Evolutionary conservation across 2,888 invertebrate genomes (phyloP).

Genomic region (Blastobasis adustella): DNA sequence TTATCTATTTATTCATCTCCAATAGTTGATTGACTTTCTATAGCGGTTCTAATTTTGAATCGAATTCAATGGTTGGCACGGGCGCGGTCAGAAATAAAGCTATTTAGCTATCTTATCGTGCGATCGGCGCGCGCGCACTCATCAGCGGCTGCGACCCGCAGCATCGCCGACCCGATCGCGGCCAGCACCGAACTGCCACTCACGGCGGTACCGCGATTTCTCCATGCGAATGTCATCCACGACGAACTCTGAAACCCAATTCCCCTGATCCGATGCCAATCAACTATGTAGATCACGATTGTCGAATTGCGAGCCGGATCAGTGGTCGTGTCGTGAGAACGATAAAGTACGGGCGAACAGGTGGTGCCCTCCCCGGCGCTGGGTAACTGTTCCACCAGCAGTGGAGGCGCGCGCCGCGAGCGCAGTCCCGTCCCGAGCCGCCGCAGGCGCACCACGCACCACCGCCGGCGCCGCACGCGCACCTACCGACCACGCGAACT

Average conservation of each 20-base stretch:
- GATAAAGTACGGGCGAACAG: conserved; percentile 55
- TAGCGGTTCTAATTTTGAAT: conserved; percentile 50
- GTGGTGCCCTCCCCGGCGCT: conserved; percentile 64
- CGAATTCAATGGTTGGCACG: conserved; percentile 43
- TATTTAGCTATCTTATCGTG: conserved; percentile 56
- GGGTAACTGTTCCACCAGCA: conserved; percentile 66
- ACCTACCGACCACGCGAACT: conserved; percentile 16
- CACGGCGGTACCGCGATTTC: conserved; percentile 44
- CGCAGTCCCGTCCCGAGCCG: conserved; percentile 57
- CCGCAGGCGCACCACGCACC: conserved; percentile 52
- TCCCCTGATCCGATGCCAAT: conserved; percentile 65
- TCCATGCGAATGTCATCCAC: conserved; percentile 55
- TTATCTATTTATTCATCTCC: conserved; percentile 25
- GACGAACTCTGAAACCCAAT: conserved; percentile 47
- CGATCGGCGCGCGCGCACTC: conserved; percentile 39
- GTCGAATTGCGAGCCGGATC: conserved; percentile 52
- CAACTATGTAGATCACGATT: conserved; percentile 68
- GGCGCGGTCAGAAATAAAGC: conserved; percentile 49
- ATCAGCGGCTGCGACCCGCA: conserved; percentile 46
- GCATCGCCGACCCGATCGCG: conserved; percentile 49
- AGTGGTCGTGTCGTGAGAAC: conserved; percentile 66
- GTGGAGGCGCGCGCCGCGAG: conserved; percentile 45
- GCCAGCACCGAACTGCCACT: conserved; percentile 46
- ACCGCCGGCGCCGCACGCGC: conserved; percentile 9
- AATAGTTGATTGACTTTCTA: conserved; percentile 64